These are phyloP conservation scores for Tarsius wallacei DNA, from an alignment of 2,797 vertebrate species.

Conservation along the genomic window DNA sequence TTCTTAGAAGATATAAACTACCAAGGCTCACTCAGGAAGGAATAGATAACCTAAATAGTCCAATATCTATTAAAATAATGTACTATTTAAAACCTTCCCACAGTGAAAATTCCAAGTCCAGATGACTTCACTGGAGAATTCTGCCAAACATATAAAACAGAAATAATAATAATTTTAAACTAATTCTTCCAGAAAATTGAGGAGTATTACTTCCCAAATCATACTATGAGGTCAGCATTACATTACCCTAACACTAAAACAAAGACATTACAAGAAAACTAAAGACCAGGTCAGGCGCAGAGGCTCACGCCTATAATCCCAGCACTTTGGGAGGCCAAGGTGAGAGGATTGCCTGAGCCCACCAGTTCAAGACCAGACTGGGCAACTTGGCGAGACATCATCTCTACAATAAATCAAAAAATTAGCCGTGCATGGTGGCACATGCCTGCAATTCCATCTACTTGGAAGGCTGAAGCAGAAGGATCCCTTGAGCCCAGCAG, in stretches of 20 bases:
- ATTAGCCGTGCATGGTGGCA: too few relatives aligned
- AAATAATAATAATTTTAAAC: neutral
- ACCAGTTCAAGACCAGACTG: too few relatives aligned
- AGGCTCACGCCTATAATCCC: too few relatives aligned
- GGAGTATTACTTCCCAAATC: neutral
- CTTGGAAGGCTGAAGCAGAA: too few relatives aligned
- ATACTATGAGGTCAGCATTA: neutral
- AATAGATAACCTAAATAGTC: neutral
- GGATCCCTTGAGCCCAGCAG: too few relatives aligned
- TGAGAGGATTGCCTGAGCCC: too few relatives aligned
- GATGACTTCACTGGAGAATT: neutral
- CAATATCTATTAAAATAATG: neutral
- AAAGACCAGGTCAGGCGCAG: too few relatives aligned
- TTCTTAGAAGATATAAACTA: neutral
- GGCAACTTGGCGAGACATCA: too few relatives aligned
- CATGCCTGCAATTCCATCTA: too few relatives aligned
- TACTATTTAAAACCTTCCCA: neutral
- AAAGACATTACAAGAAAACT: neutral
- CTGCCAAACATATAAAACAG: neutral
- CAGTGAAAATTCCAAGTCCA: neutral
- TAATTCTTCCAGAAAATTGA: neutral
- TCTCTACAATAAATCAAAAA: too few relatives aligned
- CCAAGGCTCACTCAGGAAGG: neutral
- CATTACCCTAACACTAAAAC: neutral
- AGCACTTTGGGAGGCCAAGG: too few relatives aligned